These are phyloP conservation scores for Sus cebifrons DNA, from an alignment of 2,797 vertebrate species.

Conservation along the genomic window DNA sequence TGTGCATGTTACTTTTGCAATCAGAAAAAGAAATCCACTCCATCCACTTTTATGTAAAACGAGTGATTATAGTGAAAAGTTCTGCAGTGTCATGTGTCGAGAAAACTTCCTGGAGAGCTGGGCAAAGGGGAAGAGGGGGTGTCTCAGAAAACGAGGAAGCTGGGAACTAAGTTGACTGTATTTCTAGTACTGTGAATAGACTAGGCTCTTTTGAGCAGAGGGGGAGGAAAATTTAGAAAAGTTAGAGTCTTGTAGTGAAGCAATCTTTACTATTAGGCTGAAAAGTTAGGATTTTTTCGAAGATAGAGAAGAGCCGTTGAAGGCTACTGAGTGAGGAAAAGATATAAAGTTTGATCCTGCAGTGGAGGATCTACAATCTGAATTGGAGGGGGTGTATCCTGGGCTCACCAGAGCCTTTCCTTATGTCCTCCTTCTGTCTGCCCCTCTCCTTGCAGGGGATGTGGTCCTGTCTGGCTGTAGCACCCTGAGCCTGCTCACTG, in stretches of 20 bases:
- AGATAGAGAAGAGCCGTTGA: background rate
- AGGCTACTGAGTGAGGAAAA: background rate
- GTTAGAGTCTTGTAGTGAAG: background rate
- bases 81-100: background rate
- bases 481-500: constrained; percentile 95
- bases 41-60: background rate
- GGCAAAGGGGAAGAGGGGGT: background rate
- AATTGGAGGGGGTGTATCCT: background rate
- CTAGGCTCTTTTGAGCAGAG: constrained; percentile 19
- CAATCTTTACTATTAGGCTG: background rate
- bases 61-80: background rate
- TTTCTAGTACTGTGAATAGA: background rate
- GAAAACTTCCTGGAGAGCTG: background rate
- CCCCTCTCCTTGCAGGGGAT: constrained; percentile 91
- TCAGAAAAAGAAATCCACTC: background rate
- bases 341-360: background rate
- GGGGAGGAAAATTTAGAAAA: constrained; percentile 56
- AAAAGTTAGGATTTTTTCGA: background rate
- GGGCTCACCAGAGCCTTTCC: background rate
- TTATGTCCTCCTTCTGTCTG: background rate
- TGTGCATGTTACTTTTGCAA: background rate
- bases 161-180: background rate
- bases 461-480: constrained; percentile 95
- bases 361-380: background rate
- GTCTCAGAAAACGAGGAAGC: background rate